These are phyloP conservation scores for Pachypsylla venusta DNA, from an alignment of 1,140 invertebrate species.

Conservation along the genomic window DNA sequence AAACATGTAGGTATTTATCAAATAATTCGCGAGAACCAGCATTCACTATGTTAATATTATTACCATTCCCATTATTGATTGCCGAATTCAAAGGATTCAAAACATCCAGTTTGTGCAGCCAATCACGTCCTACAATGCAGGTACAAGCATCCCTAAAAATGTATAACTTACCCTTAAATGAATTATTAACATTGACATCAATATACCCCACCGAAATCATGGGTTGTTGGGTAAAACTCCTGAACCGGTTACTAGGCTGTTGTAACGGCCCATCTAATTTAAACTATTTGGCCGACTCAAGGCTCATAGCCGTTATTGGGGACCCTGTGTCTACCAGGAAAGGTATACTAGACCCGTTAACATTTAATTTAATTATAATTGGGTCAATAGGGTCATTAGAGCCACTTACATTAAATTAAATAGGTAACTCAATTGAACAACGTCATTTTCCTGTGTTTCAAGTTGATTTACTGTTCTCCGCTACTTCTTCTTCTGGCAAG, in stretches of 20 bases:
- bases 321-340: not conserved
- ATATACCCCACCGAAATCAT: not conserved
- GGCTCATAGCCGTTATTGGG: not conserved
- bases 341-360: too few relatives aligned
- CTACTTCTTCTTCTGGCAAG: not conserved
- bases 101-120: conserved; percentile 6
- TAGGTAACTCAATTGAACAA: too few relatives aligned
- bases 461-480: not conserved
- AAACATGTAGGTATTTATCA: conserved; percentile 13
- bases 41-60: too few relatives aligned
- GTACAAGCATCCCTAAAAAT: not conserved
- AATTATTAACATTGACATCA: not conserved
- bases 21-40: not conserved
- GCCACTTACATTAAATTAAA: too few relatives aligned
- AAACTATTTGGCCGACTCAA: not conserved
- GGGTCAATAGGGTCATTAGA: too few relatives aligned
- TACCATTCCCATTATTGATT: too few relatives aligned
- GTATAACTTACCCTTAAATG: not conserved
- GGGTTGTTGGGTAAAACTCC: not conserved
- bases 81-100: not conserved
- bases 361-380: too few relatives aligned
- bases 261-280: not conserved
- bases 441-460: too few relatives aligned
- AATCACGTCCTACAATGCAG: conserved; percentile 13
- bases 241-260: not conserved